These are phyloP conservation scores for Agrochola circellaris DNA, from an alignment of 2,888 invertebrate genomes.

Conservation along the genomic window DNA sequence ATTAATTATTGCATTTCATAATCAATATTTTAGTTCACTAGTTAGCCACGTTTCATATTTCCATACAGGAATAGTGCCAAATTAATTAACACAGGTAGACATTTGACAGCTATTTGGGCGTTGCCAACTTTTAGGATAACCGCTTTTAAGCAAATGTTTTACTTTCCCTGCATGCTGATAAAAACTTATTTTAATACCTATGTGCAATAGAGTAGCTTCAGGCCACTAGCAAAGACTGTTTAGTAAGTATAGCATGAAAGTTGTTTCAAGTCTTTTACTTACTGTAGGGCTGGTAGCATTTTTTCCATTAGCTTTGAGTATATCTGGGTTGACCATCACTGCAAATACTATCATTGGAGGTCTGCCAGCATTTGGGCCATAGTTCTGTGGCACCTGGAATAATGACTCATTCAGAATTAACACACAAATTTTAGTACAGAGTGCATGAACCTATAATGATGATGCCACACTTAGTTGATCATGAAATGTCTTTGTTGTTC, in stretches of 20 bases:
- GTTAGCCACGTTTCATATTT: too few relatives aligned
- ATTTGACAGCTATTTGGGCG: too few relatives aligned
- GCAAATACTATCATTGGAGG: conserved; percentile 92
- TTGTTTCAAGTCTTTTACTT: conserved; percentile 55
- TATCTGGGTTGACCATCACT: conserved; percentile 94
- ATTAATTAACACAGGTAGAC: too few relatives aligned
- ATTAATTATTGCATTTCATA: too few relatives aligned
- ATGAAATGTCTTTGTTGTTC: not conserved
- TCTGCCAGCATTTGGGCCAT: conserved; percentile 89
- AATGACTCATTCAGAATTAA: conserved; percentile 11
- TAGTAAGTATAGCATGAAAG: not conserved
- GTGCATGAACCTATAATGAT: not conserved
- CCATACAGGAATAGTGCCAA: too few relatives aligned
- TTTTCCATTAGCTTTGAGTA: conserved; percentile 92
- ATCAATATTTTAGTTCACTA: too few relatives aligned
- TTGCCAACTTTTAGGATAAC: too few relatives aligned
- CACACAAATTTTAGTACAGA: too few relatives aligned
- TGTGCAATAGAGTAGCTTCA: not conserved
- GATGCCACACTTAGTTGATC: not conserved
- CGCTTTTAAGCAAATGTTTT: not conserved
- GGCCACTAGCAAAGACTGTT: too few relatives aligned
- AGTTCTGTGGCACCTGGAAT: conserved; percentile 91
- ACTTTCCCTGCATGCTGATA: not conserved
- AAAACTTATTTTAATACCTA: not conserved
- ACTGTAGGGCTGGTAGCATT: conserved; percentile 92